Conservation (phyloP, 2,888 invertebrate species). For the Amblyjoppa proteus region DNA sequence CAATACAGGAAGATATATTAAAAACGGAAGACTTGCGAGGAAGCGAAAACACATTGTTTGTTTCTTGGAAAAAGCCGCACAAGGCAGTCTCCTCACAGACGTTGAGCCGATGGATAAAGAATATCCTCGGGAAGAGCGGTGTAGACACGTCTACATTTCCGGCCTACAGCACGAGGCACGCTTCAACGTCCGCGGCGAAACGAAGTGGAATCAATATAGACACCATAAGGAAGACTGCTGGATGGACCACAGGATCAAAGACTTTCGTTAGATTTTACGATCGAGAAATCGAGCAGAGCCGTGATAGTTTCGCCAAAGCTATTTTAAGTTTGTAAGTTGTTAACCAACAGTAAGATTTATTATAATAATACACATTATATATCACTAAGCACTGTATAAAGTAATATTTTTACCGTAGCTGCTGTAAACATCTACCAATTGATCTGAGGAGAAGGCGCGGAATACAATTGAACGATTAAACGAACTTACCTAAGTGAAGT, state of each 20-base stretch:
- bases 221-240: conserved; percentile 68
- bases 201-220: conserved; percentile 66
- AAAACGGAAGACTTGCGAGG: conserved; percentile 54
- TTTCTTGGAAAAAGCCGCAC: conserved; percentile 65
- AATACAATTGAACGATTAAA: too few species aligned
- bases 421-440: too few species aligned
- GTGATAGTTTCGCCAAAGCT: conserved; percentile 42
- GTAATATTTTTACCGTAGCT: neutral
- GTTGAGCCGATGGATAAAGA: conserved; percentile 68
- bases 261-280: conserved; percentile 68
- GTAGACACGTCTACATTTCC: conserved; percentile 67
- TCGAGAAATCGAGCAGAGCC: conserved; percentile 33
- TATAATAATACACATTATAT: conserved; percentile 3
- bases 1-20: conserved; percentile 56
- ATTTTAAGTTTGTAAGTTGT: conserved; percentile 27
- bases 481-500: conserved; percentile 16
- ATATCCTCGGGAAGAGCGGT: conserved; percentile 50
- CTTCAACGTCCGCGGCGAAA: conserved; percentile 71
- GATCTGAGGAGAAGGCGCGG: too few species aligned
- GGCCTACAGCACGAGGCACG: conserved; percentile 70
- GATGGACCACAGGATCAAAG: conserved; percentile 69
- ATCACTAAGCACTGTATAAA: conserved; percentile 36
- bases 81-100: conserved; percentile 68
- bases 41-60: conserved; percentile 52
- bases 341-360: conserved; percentile 7